phyloP scores from a whole-genome alignment of 2,888 invertebrate genomes.

The Pocota personata region DNA sequence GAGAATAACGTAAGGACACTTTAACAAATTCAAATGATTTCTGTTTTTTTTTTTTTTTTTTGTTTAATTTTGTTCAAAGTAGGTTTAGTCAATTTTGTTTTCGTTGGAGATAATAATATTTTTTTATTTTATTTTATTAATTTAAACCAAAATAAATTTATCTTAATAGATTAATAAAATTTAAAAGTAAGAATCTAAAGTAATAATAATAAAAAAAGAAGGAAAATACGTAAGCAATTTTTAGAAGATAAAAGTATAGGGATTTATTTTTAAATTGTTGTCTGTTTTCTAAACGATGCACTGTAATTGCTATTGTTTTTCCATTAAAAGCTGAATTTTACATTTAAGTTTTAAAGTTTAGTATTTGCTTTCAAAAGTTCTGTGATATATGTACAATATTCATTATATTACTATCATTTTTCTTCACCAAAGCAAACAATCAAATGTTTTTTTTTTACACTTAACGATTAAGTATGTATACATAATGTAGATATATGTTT shows the following conservation, averaged over 20 bases:
- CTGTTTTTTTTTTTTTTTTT: background rate
- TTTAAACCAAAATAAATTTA: background rate
- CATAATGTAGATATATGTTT: constrained; percentile 45
- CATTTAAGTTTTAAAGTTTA: constrained; percentile 16
- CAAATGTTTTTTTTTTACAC: constrained; percentile 22
- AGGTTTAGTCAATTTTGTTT: background rate
- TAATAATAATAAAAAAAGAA: background rate
- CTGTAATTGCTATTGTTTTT: constrained; percentile 3
- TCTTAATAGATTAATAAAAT: background rate
- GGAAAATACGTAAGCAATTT: background rate
- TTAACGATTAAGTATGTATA: constrained; percentile 43
- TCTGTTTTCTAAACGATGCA: constrained; percentile 20
- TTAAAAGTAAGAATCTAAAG: background rate
- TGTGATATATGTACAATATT: constrained; percentile 29
- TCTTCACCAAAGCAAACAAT: constrained; percentile 45
- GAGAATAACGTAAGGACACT: constrained; percentile 44
- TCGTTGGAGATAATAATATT: background rate
- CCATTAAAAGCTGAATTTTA: constrained; percentile 25
- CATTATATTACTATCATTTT: constrained; percentile 20
- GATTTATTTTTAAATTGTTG: constrained; percentile 22
- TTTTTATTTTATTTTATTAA: background rate
- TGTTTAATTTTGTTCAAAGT: background rate
- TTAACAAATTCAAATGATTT: constrained; percentile 24
- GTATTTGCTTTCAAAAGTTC: constrained; percentile 6
- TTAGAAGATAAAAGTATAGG: background rate